Conservation (phyloP, 37 sponge, comb jelly and placozoan species). For the Eunapius fragilis region DNA sequence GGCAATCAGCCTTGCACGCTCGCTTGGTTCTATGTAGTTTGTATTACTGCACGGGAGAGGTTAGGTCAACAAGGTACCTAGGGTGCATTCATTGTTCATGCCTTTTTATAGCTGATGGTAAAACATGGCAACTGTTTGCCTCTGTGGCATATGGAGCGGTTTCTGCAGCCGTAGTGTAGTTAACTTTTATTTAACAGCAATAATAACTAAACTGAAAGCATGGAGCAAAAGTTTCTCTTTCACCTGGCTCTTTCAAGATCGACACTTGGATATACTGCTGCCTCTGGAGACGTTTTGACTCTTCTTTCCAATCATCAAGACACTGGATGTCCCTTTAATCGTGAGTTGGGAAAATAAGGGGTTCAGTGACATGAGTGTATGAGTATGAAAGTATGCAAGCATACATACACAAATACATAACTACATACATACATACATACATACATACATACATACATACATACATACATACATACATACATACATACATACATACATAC, state of each 20-base stretch:
- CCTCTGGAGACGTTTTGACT: conserved; percentile 39
- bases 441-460: too few relatives aligned
- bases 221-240: neutral
- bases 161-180: neutral
- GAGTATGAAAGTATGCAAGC: too few relatives aligned
- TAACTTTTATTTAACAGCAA: neutral
- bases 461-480: too few relatives aligned
- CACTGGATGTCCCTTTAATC: conserved; percentile 40
- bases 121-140: neutral
- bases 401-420: too few relatives aligned
- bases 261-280: neutral
- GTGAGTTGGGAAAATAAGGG: neutral
- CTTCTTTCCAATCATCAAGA: conserved; percentile 61
- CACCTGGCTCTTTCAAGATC: too few relatives aligned
- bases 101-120: too few relatives aligned
- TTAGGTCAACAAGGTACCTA: too few relatives aligned
- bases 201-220: neutral
- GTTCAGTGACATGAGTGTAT: too few relatives aligned
- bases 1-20: too few relatives aligned
- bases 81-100: neutral
- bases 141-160: conserved; percentile 45
- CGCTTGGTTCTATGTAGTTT: neutral
- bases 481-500: too few relatives aligned
- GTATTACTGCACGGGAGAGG: neutral
- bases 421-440: too few relatives aligned